Evolutionary conservation across 2,113 vertebrate species (phyloP), one percentile per base, ranked within the genome.

Genomic region (Corythornis madagascariensis): DNA sequence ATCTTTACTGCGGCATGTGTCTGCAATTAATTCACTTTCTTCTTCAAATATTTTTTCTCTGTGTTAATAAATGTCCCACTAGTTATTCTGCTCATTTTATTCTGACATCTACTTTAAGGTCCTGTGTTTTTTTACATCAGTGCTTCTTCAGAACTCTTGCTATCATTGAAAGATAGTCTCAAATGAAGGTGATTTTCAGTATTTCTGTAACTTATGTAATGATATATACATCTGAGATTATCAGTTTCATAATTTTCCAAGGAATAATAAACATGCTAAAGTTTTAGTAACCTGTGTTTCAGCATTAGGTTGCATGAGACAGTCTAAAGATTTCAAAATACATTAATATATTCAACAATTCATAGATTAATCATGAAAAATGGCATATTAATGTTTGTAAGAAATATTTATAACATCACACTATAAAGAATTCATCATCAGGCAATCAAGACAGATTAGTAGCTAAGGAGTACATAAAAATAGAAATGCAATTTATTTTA

Each of bases 351-450:
- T 84, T 88, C 91, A 88, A 69, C 42, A 38, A 8, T 90, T 29
- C 47, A 25, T 91, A 6, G 59, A 81, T 89, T 80, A 8, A 80
- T 92, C 86, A 67, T 74, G 42, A 96, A 94, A 93, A 90, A 86
- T 63, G 20, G 21, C 24, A 45, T 80, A 73, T 91, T 94, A 66
- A 77, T 89, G 59, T 93, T 93, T 82, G 43, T 93, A 84, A 92
- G 52, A 91, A 91, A 48, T 90, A 77, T 90, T 92, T 92, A 29
- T 90, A 90, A 83, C 20, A 70, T 73, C 61, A 10, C 6, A 42
- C 47, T 83, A 25, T 86, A 89, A 90, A 87, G 72, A 94, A 89
- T 90, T 91, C 69, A 90, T 94, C n/a, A 84, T 60, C 52, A 84
- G 24, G 82, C 76, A 89, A 82, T 96, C 48, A 94, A 77, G 57